Evolutionary conservation across 2,113 vertebrate species (phyloP), one percentile per base, ranked within the genome.

Genomic region (Neoarius graeffei): DNA sequence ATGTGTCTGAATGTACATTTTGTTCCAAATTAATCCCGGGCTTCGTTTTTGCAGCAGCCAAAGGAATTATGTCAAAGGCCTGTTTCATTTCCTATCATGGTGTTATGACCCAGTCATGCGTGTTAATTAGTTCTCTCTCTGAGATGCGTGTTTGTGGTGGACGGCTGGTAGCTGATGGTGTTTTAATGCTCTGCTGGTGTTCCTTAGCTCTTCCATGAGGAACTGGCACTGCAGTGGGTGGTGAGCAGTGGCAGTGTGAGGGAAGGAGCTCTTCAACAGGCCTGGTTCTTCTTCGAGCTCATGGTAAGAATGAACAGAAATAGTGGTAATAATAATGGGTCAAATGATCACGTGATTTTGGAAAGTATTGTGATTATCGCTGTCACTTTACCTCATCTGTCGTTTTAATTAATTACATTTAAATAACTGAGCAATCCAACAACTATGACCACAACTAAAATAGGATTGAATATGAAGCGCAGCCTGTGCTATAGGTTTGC

Each of bases 221-320:
- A 99, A 92, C 94, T 99, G 95, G 98, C 98, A 57, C 93, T 99
- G 80, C 98, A 99, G 94, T 99, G 98, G 98, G 98, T 99, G 50
- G 98, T 99, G 86, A 99, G 98, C 97, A 99, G 98, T 86, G 98
- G 98, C 77, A 97, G 96, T 0, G 98, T 99, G 80, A 95, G 98
- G n/a, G 98, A 99, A 69, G 96, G 98, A 0, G 98, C 98, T 66
- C 95, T 99, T 0, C 98, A 99, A 62, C 98, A 99, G 88, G 98
- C 98, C 87, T 99, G 98, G 98, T 99, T 99, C 95, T 99, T 99
- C 95, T 99, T 99, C 86, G 98, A 99, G 91, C 95, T 99, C 85
- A 99, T 99, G 98, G 98, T 99, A 94, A 95, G 97, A 91, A 20
- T 84, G 0, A 80, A 20, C 14, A 48, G 30, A 57, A 42, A 13